Evolutionary conservation across 2,113 vertebrate genomes (phyloP), one percentile per base, ranked within the genome.

Genomic region (Epinephelus moara): DNA sequence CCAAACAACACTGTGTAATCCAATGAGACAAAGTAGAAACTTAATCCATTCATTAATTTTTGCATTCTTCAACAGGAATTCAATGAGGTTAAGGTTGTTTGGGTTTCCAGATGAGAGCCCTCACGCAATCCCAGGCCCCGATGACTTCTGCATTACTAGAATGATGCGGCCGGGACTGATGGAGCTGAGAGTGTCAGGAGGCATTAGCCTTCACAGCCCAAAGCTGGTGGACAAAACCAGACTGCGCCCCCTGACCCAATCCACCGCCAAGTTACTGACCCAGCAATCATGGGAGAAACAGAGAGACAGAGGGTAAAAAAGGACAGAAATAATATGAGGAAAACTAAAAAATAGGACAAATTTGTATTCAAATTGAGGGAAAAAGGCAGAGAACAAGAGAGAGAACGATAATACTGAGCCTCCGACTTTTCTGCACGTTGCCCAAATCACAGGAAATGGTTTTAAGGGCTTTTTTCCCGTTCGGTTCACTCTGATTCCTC

Each of bases 91-190:
- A 82, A 85, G 62, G 80, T 85, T 91, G 87, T 92, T 88, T 90
- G 87, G 85, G 85, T 93, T 94, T 94, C 92, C 92, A 91, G 93
- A 89, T 92, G 91, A 94, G 77, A 92, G 85, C 92, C 91, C 88
- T 92, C 89, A 92, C 84, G 90, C 92, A 89, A 93, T 91, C 87
- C 84, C 52, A 75, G 87, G 87, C 90, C 88, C 88, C 25, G 88
- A 88, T 91, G 88, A 91, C 92, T 94, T 88, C 87, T 92, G 90
- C 88, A 92, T 93, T 92, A 94, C 89, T 90, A 82, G 85, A 91
- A 91, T 94, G 82, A 93, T 94, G 88, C 81, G 82, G 91, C 87
- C 27, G 13, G 84, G 91, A 84, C 77, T 91, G 92, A 93, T 91
- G 88, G 89, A 91, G 89, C 90, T 79, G 83, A 88, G 88, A 61